A percentile compares a stretch with the other conserved stretches of the same genome.
Conservation (phyloP, 30 jellyfish, hydroid and myxozoan genomes). For the Aurelia aurita region DNA sequence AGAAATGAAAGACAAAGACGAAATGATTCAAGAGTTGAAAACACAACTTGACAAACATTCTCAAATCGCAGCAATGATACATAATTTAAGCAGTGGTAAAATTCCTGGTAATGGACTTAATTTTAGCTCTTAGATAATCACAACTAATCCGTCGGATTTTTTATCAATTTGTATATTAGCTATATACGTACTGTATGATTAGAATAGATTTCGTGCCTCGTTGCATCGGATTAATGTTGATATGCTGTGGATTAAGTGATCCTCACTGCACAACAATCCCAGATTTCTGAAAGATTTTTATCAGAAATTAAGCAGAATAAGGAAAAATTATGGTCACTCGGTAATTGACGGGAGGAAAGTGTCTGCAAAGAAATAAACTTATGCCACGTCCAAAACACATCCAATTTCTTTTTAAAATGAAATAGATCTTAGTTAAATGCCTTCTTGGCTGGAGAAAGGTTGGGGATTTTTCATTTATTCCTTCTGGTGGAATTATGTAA, state of each 20-base stretch:
- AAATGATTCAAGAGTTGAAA: constrained; percentile 51
- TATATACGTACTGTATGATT: not conserved
- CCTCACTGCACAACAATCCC: too few relatives aligned
- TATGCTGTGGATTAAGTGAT: too few relatives aligned
- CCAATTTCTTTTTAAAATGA: not conserved
- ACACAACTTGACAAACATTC: constrained; percentile 88
- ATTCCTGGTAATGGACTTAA: constrained; percentile 43
- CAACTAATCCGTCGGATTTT: not conserved
- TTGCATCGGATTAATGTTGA: too few relatives aligned
- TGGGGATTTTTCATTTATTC: not conserved
- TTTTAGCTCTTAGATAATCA: constrained; percentile 15
- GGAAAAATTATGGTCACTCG: too few relatives aligned
- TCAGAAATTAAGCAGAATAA: too few relatives aligned
- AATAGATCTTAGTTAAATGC: not conserved
- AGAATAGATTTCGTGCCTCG: not conserved
- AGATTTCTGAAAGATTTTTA: too few relatives aligned
- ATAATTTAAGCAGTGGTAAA: constrained; percentile 89
- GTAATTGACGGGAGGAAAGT: not conserved
- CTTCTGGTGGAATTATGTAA: not conserved
- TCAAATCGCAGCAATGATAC: constrained; percentile 98
- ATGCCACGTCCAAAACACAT: not conserved
- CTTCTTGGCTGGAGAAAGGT: not conserved
- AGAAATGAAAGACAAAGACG: constrained; percentile 65
- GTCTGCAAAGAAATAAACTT: not conserved
- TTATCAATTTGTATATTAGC: not conserved